These are phyloP conservation scores for Chionis minor DNA, from an alignment of 2,113 vertebrate genomes.

Conservation along the genomic window DNA sequence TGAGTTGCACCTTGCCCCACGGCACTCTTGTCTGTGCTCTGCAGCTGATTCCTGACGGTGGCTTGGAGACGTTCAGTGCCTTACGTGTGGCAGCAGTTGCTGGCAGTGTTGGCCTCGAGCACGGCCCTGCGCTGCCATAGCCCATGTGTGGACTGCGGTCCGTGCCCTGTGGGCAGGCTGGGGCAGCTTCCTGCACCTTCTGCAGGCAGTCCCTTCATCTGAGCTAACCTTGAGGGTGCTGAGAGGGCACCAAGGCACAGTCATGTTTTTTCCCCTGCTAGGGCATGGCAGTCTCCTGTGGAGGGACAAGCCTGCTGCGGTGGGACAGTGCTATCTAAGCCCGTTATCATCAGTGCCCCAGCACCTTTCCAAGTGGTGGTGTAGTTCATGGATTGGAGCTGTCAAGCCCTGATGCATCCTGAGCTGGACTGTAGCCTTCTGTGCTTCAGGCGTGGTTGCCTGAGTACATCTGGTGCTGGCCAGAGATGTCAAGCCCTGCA, in stretches of 20 bases:
- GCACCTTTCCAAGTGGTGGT: background rate
- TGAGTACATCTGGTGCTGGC: background rate
- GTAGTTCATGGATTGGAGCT: background rate
- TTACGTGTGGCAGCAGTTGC: rapidly evolving
- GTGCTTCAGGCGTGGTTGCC: background rate
- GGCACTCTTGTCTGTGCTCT: background rate
- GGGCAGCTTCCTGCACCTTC: background rate
- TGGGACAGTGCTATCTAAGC: background rate
- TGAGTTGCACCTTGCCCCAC: background rate
- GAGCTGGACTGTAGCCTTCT: background rate
- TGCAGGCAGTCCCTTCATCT: background rate
- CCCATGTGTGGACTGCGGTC: rapidly evolving
- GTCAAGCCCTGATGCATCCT: background rate
- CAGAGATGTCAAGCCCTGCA: background rate
- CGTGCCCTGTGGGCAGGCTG: rapidly evolving
- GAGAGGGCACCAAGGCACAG: background rate
- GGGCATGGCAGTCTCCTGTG: background rate
- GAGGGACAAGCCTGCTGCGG: background rate
- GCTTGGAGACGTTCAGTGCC: background rate
- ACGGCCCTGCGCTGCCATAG: rapidly evolving
- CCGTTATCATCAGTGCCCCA: background rate
- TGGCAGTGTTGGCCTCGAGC: rapidly evolving
- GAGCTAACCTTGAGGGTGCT: background rate
- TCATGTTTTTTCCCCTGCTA: rapidly evolving
- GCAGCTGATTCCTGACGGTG: background rate